phyloP scores from a whole-genome alignment of 2,113 vertebrate species.

The Anthoscopus minutus region DNA sequence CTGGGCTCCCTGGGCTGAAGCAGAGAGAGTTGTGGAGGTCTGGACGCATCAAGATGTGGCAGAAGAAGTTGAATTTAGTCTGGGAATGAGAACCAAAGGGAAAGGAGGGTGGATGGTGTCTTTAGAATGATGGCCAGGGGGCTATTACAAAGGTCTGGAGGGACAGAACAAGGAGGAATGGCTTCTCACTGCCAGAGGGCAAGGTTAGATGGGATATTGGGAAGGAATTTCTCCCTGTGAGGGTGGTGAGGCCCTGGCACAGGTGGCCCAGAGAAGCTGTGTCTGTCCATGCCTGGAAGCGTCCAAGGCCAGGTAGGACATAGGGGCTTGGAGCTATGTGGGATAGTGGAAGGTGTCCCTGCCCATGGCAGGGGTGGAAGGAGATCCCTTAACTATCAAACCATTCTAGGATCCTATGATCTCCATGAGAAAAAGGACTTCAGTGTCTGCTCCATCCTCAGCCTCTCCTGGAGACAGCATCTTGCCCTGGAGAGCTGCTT shows the following conservation, averaged over 20 bases:
- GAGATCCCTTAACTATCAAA: not conserved
- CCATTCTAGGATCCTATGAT: not conserved
- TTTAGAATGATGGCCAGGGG: not conserved
- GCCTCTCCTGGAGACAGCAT: not conserved
- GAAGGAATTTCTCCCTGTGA: not conserved
- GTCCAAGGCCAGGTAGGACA: not conserved
- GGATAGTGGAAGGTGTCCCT: fast-evolving
- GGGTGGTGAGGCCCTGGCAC: not conserved
- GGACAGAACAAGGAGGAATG: not conserved
- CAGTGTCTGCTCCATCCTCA: not conserved
- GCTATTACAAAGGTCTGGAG: not conserved
- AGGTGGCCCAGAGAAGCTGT: not conserved
- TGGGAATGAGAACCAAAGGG: not conserved
- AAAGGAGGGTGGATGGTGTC: not conserved
- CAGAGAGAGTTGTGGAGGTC: not conserved
- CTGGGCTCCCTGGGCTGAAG: not conserved
- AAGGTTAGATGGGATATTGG: not conserved
- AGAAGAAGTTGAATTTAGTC: not conserved
- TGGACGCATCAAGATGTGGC: not conserved
- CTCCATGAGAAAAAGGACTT: not conserved
- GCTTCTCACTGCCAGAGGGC: not conserved
- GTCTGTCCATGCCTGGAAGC: not conserved
- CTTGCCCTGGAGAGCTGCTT: not conserved
- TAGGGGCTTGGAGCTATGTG: not conserved
- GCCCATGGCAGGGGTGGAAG: not conserved